Conservation (phyloP, 2,888 invertebrate genomes). For the Bellardia pandia region DNA sequence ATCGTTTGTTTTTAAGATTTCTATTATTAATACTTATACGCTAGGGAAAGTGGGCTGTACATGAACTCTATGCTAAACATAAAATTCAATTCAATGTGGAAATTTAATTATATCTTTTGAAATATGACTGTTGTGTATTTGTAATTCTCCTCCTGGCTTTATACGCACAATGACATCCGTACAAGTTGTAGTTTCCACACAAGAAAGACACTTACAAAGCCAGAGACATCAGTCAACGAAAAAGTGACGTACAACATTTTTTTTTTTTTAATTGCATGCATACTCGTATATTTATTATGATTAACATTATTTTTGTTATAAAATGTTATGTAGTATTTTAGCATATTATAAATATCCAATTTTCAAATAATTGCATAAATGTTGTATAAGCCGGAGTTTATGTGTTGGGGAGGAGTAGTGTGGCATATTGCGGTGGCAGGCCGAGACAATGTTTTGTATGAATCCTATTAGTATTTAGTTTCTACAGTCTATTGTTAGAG, state of each 20-base stretch:
- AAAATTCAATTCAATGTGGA: neutral
- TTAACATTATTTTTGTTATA: neutral
- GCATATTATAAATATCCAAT: neutral
- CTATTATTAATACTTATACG: neutral
- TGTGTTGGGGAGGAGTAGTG: neutral
- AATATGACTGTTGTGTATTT: neutral
- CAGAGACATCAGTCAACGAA: neutral
- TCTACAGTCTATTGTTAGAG: neutral
- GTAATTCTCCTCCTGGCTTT: neutral
- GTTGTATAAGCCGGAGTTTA: neutral
- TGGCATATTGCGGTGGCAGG: neutral
- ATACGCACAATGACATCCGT: neutral
- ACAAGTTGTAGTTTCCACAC: neutral
- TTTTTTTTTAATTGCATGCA: neutral
- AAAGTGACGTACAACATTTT: neutral
- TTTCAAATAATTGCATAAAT: constrained; percentile 40
- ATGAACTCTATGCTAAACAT: constrained; percentile 35
- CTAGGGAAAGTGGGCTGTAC: constrained; percentile 56
- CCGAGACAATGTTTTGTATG: neutral
- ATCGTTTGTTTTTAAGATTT: constrained; percentile 25
- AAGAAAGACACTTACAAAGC: neutral
- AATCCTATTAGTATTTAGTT: neutral
- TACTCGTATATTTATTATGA: constrained; percentile 2
- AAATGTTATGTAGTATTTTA: neutral
- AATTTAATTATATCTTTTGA: constrained; percentile 36